Evolutionary conservation across 2,113 vertebrate genomes (phyloP).

Genomic region (Pholis gunnellus): DNA sequence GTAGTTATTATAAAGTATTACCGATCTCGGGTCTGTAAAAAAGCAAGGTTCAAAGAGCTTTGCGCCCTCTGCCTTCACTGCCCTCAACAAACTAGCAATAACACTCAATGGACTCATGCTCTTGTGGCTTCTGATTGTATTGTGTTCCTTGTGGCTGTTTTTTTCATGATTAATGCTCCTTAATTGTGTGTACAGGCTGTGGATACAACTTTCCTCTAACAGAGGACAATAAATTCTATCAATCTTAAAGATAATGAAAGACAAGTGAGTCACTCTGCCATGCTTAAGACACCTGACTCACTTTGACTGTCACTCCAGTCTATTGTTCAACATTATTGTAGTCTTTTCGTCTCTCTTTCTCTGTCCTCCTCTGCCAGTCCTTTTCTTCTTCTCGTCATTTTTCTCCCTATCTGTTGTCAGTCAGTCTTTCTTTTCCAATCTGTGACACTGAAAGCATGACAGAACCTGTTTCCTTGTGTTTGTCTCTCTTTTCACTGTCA

Average conservation of each 20-base stretch:
- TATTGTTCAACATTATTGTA: neutral
- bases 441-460: conserved; percentile 6
- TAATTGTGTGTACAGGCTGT: neutral
- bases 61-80: too few species aligned
- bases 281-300: neutral
- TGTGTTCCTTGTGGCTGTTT: neutral
- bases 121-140: too few species aligned
- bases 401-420: neutral
- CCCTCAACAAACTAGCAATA: too few species aligned
- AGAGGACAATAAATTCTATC: neutral
- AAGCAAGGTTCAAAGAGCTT: too few species aligned
- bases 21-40: too few species aligned
- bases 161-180: neutral
- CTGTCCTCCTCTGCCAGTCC: neutral
- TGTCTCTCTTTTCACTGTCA: too few species aligned
- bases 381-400: conserved; percentile 5
- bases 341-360: neutral
- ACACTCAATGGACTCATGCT: too few species aligned
- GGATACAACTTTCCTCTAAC: neutral
- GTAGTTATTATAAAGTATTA: too few species aligned
- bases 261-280: neutral
- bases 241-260: neutral
- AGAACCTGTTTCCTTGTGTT: neutral
- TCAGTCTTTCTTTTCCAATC: conserved; percentile 1
- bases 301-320: neutral